These are phyloP conservation scores for Natator depressus DNA, from an alignment of 2,113 vertebrate species.

Conservation along the genomic window DNA sequence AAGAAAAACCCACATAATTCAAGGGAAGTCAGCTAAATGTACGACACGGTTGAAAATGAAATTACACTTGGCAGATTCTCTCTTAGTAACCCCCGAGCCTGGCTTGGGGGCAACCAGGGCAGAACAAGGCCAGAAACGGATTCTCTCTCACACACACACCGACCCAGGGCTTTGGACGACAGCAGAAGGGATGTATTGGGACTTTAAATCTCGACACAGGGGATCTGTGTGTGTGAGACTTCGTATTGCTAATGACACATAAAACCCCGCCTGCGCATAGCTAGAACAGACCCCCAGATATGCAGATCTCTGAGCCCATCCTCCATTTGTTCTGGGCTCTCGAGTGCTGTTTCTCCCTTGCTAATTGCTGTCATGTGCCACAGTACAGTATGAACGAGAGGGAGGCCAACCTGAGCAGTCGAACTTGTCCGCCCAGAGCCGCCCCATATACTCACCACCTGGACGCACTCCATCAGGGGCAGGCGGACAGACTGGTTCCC, in stretches of 20 bases:
- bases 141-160: not conserved
- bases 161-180: not conserved
- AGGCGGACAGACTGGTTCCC: slow-evolving; percentile 92
- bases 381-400: not conserved
- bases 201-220: not conserved
- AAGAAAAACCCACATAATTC: not conserved
- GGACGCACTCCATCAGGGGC: slow-evolving; percentile 95
- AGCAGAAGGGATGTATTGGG: not conserved
- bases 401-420: not conserved
- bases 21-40: not conserved
- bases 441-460: slow-evolving; percentile 84
- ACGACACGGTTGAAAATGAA: not conserved
- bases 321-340: not conserved
- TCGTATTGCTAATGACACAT: not conserved
- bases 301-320: not conserved
- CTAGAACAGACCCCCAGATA: not conserved
- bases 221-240: no score
- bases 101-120: not conserved
- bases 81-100: not conserved
- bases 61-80: not conserved
- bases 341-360: not conserved
- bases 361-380: not conserved
- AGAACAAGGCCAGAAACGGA: not conserved
- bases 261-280: not conserved
- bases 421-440: not conserved